Evolutionary conservation across 2,888 invertebrate species (phyloP).

Genomic region (Catocala nupta): DNA sequence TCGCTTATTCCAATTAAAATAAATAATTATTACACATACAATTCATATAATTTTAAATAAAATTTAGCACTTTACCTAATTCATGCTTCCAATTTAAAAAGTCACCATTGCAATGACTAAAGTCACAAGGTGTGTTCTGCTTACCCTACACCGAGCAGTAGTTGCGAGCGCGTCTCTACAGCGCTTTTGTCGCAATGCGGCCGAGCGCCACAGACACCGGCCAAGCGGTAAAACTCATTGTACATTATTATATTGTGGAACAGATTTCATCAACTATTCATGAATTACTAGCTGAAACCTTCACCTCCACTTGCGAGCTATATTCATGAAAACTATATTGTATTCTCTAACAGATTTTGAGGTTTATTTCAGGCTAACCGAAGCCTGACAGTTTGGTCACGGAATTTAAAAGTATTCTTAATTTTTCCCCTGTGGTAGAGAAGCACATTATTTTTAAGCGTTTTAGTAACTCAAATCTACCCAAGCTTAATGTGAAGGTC

Average conservation of each 20-base stretch:
- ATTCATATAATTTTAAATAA: no score
- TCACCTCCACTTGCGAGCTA: neutral
- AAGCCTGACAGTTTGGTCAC: no score
- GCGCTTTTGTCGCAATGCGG: conserved; percentile 48
- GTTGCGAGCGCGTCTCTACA: conserved; percentile 8
- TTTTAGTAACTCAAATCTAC: no score
- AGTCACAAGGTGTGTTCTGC: neutral
- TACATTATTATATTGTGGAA: conserved; percentile 20
- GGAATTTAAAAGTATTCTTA: no score
- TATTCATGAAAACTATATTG: neutral
- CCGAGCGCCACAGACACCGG: conserved; percentile 23
- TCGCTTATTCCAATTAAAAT: no score
- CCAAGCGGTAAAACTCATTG: conserved; percentile 10
- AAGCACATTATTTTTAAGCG: no score
- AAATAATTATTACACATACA: no score
- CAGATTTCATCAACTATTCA: conserved; percentile 10
- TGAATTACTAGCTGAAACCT: neutral
- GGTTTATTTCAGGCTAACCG: no score
- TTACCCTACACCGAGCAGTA: neutral
- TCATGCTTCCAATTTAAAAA: no score
- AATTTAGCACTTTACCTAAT: no score
- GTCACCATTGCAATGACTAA: neutral
- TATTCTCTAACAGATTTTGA: neutral
- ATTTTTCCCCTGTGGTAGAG: no score
- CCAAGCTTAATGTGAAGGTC: no score